These are phyloP conservation scores for Papilio polytes DNA, from an alignment of 1,140 invertebrate genomes.

Conservation along the genomic window DNA sequence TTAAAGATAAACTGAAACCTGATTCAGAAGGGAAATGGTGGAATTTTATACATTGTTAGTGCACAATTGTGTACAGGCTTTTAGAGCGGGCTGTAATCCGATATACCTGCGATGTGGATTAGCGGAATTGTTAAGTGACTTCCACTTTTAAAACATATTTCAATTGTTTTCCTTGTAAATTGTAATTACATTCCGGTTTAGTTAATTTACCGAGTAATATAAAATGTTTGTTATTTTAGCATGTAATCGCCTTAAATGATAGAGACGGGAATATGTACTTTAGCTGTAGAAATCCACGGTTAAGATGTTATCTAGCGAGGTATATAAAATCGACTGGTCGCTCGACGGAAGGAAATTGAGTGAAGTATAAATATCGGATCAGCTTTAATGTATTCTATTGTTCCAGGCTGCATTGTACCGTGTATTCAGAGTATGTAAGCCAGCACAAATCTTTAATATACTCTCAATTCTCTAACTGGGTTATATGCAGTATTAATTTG, in stretches of 20 bases:
- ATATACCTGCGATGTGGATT: neutral
- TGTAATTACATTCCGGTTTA: neutral
- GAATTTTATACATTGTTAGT: slow-evolving; percentile 1
- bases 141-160: neutral
- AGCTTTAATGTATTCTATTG: slow-evolving; percentile 19
- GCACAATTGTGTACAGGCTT: slow-evolving; percentile 1
- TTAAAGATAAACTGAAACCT: neutral
- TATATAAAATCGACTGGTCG: neutral
- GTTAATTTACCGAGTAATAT: neutral
- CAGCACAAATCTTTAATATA: slow-evolving; percentile 16
- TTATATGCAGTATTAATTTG: slow-evolving; percentile 7
- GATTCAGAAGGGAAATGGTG: neutral
- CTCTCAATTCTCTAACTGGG: neutral
- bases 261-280: too few relatives aligned
- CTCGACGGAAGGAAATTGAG: neutral
- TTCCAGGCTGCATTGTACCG: neutral
- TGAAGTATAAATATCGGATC: slow-evolving; percentile 2
- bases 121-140: slow-evolving; percentile 6
- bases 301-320: neutral
- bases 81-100: neutral
- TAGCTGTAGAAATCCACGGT: neutral
- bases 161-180: neutral
- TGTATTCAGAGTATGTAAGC: slow-evolving; percentile 13
- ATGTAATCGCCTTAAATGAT: too few relatives aligned
- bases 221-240: too few relatives aligned